Percentiles rank a stretch among this genome's conserved stretches.
These are phyloP conservation scores for Aptenodytes patagonicus DNA, from an alignment of 2,113 vertebrate species.

Conservation along the genomic window DNA sequence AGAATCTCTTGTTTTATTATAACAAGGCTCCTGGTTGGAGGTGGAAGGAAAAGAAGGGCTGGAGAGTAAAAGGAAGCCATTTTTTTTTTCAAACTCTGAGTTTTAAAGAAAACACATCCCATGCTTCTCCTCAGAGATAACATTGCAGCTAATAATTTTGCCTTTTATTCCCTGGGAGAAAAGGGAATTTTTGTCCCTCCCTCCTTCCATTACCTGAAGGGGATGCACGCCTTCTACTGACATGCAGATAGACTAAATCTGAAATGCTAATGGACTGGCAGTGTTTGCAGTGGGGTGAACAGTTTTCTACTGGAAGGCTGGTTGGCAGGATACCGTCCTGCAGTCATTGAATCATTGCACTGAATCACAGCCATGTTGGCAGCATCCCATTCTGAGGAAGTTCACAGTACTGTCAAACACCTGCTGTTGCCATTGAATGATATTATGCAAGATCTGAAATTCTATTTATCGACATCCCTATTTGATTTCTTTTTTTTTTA, in stretches of 20 bases:
- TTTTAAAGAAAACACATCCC: slow-evolving; percentile 9
- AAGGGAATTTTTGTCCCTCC: background rate
- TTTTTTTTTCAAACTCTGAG: background rate
- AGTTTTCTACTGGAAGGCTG: slow-evolving; percentile 61
- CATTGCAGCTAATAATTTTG: slow-evolving; percentile 37
- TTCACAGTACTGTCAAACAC: slow-evolving; percentile 79
- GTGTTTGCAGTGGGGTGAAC: slow-evolving; percentile 58
- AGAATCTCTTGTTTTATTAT: slow-evolving; percentile 42
- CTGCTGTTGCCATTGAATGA: slow-evolving; percentile 79
- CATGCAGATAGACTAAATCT: slow-evolving; percentile 50
- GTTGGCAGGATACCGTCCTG: slow-evolving; percentile 68
- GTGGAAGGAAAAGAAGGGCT: background rate
- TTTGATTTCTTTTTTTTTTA: slow-evolving; percentile 37
- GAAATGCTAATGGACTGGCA: slow-evolving; percentile 69
- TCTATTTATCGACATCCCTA: slow-evolving; percentile 75
- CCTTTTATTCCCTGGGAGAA: slow-evolving; percentile 10
- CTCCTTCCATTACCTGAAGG: slow-evolving; percentile 55
- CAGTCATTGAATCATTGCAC: slow-evolving; percentile 75
- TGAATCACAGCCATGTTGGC: slow-evolving; percentile 79
- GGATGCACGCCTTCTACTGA: slow-evolving; percentile 7
- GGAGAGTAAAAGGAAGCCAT: background rate
- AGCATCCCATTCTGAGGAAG: slow-evolving; percentile 80
- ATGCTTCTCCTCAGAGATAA: slow-evolving; percentile 9
- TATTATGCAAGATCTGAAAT: slow-evolving; percentile 78
- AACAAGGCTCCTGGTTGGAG: slow-evolving; percentile 51